A percentile compares a stretch with the other conserved stretches of the same genome.
Conservation (phyloP, 2,113 vertebrate species). For the Catagonus wagneri region DNA sequence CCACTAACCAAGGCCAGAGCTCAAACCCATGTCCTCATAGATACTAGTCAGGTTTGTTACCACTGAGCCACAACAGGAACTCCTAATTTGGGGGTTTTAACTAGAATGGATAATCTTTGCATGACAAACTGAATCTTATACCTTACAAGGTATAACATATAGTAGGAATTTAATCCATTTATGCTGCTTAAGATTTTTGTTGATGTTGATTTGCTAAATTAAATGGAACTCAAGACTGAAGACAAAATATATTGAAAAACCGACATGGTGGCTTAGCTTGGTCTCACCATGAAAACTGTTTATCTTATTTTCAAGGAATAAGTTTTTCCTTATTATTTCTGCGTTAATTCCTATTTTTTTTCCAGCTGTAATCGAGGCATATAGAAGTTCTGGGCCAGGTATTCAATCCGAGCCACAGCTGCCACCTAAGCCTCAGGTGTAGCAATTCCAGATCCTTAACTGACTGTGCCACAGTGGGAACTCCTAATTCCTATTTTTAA, state of each 20-base stretch:
- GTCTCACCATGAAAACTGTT: background rate
- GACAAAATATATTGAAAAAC: background rate
- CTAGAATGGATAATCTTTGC: background rate
- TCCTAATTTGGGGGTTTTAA: background rate
- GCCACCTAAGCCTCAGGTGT: no score
- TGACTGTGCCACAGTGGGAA: no score
- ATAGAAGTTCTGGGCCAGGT: no score
- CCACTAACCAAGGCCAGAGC: no score
- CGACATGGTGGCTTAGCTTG: background rate
- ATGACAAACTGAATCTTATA: background rate
- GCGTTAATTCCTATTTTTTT: conserved; percentile 12
- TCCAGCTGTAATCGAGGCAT: no score
- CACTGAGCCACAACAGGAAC: no score
- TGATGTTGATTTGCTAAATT: conserved; percentile 15
- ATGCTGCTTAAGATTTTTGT: background rate
- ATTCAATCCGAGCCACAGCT: no score
- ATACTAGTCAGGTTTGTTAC: no score
- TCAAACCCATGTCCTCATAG: no score
- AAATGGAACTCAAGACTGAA: background rate
- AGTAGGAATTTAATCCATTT: background rate
- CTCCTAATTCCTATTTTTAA: conserved; percentile 1
- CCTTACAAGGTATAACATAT: background rate
- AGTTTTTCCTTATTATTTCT: background rate
- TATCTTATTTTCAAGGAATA: conserved; percentile 46
- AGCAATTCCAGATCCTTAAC: no score